Base-by-base conservation (phyloP, 2,113 vertebrate genomes). In the Xenopus borealis region DNA sequence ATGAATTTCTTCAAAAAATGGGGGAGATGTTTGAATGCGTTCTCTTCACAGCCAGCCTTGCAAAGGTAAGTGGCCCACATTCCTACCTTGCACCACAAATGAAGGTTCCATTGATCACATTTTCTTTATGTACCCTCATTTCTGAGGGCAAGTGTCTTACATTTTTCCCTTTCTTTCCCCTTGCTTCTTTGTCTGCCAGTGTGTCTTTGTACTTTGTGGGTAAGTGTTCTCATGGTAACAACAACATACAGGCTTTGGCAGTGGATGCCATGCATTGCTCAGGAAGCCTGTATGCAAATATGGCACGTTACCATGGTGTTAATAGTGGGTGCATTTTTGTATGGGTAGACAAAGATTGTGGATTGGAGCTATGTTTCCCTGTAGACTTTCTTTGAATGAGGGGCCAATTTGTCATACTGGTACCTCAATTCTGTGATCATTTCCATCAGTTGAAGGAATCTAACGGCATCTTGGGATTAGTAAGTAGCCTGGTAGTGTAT, bases 1-100 rank as follows among this genome's bases (percentile, higher is more conserved):
- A 98, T 3, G 94, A 95, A 85, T 98, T 98, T 84, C 94, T 98
- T 52, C 96, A 98, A 86, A 94, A 94, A 86, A 97, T 98, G 96
- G 97, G 97, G 70, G 93, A 97, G 85, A 91, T 98, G 79, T 98
- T 95, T 27, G 97, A 98, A 85, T 98, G 97, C 81, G 94, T 98
- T 70, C 95, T 98, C 78, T 98, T 98, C 85, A 98, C 97, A 65
- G 97, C 97, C 79, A 98, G 97, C 81, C 82, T 98, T 85, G 97
- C 97, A 66, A 98, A 98, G 94, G 97, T 98, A 78, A 62, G 87
- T 89, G 19, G 19, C 58, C 9, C 7, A 19, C 17, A 14, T 58
- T 61, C 58, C 20, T 12, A 20, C 3, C 18, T 12, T 61, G 20
- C 58, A 13, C 10, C 9, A 23, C 18, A 10, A 19, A 10, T 20